Conservation (phyloP, 2,888 invertebrate species). For the Caenorhabditis macrosperma region DNA sequence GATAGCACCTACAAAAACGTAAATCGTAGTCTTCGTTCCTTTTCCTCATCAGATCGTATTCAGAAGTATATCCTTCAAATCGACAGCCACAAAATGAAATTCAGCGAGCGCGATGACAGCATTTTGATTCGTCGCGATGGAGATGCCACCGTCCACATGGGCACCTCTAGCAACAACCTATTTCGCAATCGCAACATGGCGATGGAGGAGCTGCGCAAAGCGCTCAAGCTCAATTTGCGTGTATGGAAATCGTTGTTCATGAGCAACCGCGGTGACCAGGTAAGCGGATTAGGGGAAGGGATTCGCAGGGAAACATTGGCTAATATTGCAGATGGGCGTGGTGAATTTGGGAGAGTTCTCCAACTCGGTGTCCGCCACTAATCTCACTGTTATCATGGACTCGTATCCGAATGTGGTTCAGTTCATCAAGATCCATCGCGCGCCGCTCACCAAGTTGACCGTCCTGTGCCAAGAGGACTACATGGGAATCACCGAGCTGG, state of each 20-base stretch:
- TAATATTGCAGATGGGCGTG: constrained; percentile 27
- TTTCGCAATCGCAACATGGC: constrained; percentile 37
- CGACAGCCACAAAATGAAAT: constrained; percentile 15
- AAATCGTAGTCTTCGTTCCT: background rate
- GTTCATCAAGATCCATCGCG: constrained; percentile 10
- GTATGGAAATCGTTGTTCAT: constrained; percentile 8
- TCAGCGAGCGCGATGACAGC: constrained; percentile 41
- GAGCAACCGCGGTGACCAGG: constrained; percentile 33
- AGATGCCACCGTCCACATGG: constrained; percentile 24
- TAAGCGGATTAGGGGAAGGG: constrained; percentile 4
- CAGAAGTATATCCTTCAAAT: constrained; percentile 24
- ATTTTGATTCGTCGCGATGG: background rate
- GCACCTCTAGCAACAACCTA: constrained; percentile 4
- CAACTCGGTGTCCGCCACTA: constrained; percentile 10
- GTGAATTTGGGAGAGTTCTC: constrained; percentile 19
- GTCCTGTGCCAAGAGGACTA: constrained; percentile 14
- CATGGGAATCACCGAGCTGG: background rate
- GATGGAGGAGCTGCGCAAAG: constrained; percentile 27
- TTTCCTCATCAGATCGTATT: background rate
- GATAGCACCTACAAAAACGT: constrained; percentile 34
- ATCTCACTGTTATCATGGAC: constrained; percentile 17
- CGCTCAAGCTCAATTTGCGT: constrained; percentile 14
- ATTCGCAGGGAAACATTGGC: background rate
- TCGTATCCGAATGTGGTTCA: constrained; percentile 13
- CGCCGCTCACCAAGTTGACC: constrained; percentile 12